Evolutionary conservation across 2,113 vertebrate species (phyloP).

Genomic region (Eulacestoma nigropectus): DNA sequence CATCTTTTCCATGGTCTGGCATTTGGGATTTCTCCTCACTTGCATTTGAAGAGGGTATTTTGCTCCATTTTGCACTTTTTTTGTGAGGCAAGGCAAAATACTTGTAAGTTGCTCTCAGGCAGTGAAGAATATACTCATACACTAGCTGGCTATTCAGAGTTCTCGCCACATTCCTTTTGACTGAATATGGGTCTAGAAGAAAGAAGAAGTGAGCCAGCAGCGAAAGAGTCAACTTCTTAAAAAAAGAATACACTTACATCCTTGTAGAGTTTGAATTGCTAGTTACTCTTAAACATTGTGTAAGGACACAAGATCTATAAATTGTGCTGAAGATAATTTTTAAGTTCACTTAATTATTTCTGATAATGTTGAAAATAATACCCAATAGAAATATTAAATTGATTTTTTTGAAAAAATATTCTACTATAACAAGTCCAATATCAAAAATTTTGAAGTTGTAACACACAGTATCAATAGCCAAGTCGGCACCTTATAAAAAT

Average conservation of each 20-base stretch:
- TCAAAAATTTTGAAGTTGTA: background rate
- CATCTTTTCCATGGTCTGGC: background rate
- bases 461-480: background rate
- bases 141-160: slow-evolving; percentile 88
- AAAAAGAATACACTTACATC: background rate
- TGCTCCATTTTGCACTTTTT: slow-evolving; percentile 48
- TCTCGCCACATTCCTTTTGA: slow-evolving; percentile 91
- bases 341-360: background rate
- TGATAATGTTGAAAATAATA: background rate
- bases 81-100: slow-evolving; percentile 87
- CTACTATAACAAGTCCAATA: background rate
- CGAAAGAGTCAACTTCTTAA: background rate
- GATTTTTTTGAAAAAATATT: background rate
- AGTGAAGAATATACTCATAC: slow-evolving; percentile 89
- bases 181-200: slow-evolving; percentile 85
- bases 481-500: background rate
- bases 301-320: background rate
- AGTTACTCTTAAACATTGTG: background rate
- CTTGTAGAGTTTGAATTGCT: background rate
- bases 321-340: background rate
- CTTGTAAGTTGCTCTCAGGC: slow-evolving; percentile 90
- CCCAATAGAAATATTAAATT: background rate
- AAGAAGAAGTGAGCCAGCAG: background rate
- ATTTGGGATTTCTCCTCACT: background rate
- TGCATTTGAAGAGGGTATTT: background rate